Base-by-base conservation (phyloP, 2,888 invertebrate genomes). In the Caenorhabditis panamensis region DNA sequence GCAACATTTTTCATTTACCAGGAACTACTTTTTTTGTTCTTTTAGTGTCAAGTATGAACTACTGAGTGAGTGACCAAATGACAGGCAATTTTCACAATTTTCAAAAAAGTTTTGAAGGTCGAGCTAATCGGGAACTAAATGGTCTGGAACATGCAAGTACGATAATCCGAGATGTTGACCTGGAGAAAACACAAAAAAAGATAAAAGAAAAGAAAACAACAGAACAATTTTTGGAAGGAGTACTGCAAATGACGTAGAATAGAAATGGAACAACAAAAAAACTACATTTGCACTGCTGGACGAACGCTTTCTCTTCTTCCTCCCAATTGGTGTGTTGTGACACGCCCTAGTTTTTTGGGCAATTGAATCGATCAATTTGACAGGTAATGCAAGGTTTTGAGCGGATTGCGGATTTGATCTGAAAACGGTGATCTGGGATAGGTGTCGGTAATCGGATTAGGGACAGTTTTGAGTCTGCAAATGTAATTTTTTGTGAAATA, bases 141-240 rank as follows among this genome's bases (percentile, higher is more conserved):
- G n/a, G n/a, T n/a, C n/a, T n/a, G n/a, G n/a, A n/a, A n/a, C n/a
- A n/a, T n/a, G n/a, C n/a, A n/a, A n/a, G n/a, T n/a, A n/a, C n/a
- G n/a, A n/a, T n/a, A n/a, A n/a, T n/a, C n/a, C n/a, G n/a, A n/a
- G n/a, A n/a, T n/a, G n/a, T n/a, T n/a, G n/a, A n/a, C n/a, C n/a
- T n/a, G n/a, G n/a, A n/a, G n/a, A n/a, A n/a, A n/a, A n/a, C n/a
- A 20, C 49, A 36, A 2, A 64, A 51, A 53, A 54, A 53, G 31
- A 24, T 24, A 41, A 41, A 44, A 56, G 13, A 20, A 31, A 44
- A 44, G 44, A 20, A 24, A 37, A 41, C 13, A 24, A 56, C 66
- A 56, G 56, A 44, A 68, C 47, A 68, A 28, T 56, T 44, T 51
- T 53, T 71, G 54, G 54, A 71, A 71, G 62, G 61, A 54, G 71